Base-by-base conservation (phyloP, 2,113 vertebrate genomes). In the Nanorana parkeri region DNA sequence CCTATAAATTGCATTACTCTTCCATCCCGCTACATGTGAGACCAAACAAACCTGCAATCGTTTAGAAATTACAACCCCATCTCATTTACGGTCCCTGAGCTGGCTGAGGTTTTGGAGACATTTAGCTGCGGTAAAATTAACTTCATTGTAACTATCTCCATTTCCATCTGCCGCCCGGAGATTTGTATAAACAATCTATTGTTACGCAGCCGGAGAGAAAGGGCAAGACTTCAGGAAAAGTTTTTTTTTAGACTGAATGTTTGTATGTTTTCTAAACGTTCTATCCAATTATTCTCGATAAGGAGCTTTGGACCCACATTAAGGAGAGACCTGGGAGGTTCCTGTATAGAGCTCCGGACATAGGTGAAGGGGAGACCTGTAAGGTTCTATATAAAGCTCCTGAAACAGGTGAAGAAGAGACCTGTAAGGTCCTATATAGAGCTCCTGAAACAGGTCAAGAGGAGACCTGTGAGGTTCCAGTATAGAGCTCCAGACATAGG, bases 111-210 rank as follows among this genome's bases (percentile, higher is more conserved):
- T 20, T 17, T 5, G 54, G 17, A n/a, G 17, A 58, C 7, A 36
- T 74, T 29, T 29, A 32, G 52, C 69, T 73, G 69, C 13, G 23
- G 41, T 28, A 32, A 76, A 23, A 41, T 24, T 21, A 64, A 77
- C 60, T 75, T 54, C 54, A 17, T 61, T 65, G 13, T 2, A 15
- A n/a, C 16, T 47, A 69, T 69, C 68, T 69, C 7, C 5, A 36
- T 32, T 77, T 77, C 36, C 74, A 77, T 77, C 60, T 65, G 74
- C 32, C 15, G 60, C 8, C 56, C 21, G 16, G 60, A 75, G 74
- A 32, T 1, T 28, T n/a, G 15, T 17, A 65, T 65, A 77, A 77
- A 75, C 72, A 58, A 47, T 28, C 60, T 28, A 77, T 65, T 65
- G 55, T 74, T 60, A 26, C 23, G 0, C 19, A 19, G 28, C 28